phyloP scores from a whole-genome alignment of 2,113 vertebrate species.

The Brachypodius melanocephalos region DNA sequence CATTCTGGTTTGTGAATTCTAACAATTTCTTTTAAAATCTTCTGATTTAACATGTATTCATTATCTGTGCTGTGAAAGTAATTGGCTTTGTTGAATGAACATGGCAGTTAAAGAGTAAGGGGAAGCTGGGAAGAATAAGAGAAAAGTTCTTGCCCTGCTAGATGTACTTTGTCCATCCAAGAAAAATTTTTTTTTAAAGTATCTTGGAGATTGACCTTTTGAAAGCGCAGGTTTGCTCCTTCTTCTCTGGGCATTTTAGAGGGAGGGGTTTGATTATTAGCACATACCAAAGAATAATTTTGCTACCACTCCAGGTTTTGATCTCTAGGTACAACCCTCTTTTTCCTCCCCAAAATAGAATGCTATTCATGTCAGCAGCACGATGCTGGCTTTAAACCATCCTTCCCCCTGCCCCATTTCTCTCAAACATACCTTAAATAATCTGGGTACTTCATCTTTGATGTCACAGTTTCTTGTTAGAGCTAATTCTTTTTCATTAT shows the following conservation, averaged over 20 bases:
- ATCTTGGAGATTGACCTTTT: not conserved
- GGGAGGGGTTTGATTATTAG: not conserved
- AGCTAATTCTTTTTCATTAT: not conserved
- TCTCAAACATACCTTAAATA: not conserved
- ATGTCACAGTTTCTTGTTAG: not conserved
- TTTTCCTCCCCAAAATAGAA: not conserved
- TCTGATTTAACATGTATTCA: not conserved
- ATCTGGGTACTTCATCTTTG: not conserved
- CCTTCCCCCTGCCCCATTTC: not conserved
- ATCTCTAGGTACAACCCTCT: not conserved
- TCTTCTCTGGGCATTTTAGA: not conserved
- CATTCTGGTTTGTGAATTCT: not conserved
- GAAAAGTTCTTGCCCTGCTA: not conserved
- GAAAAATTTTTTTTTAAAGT: not conserved
- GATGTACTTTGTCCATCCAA: not conserved
- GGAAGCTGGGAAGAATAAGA: not conserved
- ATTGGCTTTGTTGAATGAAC: not conserved
- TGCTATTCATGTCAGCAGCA: not conserved
- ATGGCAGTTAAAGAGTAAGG: not conserved
- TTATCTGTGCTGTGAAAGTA: not conserved
- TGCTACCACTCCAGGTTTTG: not conserved
- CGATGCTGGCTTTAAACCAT: not conserved
- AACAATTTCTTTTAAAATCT: not conserved
- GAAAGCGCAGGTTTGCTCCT: not conserved
- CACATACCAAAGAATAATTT: not conserved